Evolutionary conservation across 2,888 invertebrate species (phyloP).

Genomic region (Caenorhabditis uteleia): DNA sequence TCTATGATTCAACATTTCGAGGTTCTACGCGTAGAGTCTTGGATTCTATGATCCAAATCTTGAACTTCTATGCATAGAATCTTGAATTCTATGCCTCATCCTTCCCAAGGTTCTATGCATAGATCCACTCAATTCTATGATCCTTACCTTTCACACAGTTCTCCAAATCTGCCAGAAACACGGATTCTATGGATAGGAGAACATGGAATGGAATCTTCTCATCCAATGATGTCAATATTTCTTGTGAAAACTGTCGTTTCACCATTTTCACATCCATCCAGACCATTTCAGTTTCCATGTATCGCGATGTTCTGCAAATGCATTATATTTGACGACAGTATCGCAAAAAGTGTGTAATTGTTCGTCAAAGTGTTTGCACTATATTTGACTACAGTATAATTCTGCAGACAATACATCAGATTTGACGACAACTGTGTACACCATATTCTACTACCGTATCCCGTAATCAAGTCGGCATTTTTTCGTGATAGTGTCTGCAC

Average conservation of each 20-base stretch:
- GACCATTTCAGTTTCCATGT: constrained; percentile 22
- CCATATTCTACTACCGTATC: no score
- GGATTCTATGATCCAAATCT: no score
- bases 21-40: no score
- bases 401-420: no score
- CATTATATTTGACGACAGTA: neutral
- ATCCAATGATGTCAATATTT: constrained; percentile 15
- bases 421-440: no score
- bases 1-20: no score
- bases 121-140: no score
- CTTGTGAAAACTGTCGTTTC: constrained; percentile 12
- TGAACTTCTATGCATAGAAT: no score
- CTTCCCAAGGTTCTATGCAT: no score
- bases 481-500: neutral
- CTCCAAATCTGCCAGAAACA: constrained; percentile 11
- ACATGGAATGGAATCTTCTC: constrained; percentile 16
- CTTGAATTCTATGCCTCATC: no score
- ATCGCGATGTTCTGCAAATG: constrained; percentile 28
- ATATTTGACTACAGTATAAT: neutral
- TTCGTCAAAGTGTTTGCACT: neutral
- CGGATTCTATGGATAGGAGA: constrained; percentile 24
- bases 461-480: no score
- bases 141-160: constrained; percentile 6
- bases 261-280: constrained; percentile 37
- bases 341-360: neutral